A percentile compares a stretch with the other conserved stretches of the same genome.
Conservation (phyloP, 2,888 invertebrate species). For the Lomographa bimaculata region DNA sequence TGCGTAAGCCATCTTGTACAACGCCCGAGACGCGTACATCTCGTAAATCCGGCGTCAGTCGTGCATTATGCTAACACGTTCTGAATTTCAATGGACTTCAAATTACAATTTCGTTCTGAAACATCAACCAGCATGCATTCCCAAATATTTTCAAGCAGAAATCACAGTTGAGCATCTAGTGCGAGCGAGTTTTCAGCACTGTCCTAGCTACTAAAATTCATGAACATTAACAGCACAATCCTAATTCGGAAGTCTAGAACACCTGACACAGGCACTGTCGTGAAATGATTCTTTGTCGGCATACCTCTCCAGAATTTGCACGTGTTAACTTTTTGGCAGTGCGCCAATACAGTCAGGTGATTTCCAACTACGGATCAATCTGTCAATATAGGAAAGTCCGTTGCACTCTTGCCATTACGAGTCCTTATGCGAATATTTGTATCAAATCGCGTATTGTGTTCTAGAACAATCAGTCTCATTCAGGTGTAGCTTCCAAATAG, state of each 20-base stretch:
- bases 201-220: no score
- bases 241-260: no score
- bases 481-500: no score
- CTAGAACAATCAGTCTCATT: no score
- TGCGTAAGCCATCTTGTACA: slow-evolving; percentile 5
- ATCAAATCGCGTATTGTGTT: no score
- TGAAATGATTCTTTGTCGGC: slow-evolving; percentile 15
- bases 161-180: background rate
- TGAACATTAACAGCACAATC: background rate
- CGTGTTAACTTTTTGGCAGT: slow-evolving; percentile 12
- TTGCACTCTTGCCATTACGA: slow-evolving; percentile 1
- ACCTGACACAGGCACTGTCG: slow-evolving; percentile 10
- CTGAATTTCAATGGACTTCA: background rate
- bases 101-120: no score
- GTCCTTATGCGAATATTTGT: no score
- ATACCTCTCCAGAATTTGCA: slow-evolving; percentile 12
- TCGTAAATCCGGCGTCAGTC: slow-evolving; percentile 1
- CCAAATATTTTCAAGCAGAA: background rate
- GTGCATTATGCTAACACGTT: slow-evolving; percentile 22
- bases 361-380: slow-evolving; percentile 3
- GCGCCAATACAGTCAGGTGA: slow-evolving; percentile 16
- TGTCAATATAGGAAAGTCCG: slow-evolving; percentile 1
- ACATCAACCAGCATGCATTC: background rate
- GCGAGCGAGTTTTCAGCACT: no score
- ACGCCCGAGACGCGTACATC: slow-evolving; percentile 7